phyloP scores from a whole-genome alignment of 2,888 invertebrate genomes.

The Automeris io region DNA sequence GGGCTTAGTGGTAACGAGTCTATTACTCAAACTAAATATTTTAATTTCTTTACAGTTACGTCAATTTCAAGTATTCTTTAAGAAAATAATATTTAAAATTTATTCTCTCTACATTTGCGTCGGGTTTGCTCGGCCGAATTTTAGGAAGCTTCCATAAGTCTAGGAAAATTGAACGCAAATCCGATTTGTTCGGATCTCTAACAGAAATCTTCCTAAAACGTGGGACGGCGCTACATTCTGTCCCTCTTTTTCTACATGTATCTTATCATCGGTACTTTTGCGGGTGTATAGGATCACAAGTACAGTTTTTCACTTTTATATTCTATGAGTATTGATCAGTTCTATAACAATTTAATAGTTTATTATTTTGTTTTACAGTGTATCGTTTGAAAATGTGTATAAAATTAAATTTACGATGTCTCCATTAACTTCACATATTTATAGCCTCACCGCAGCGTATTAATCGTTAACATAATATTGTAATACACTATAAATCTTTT shows the following conservation, averaged over 20 bases:
- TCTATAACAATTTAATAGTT: no score
- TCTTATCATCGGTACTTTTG: slow-evolving; percentile 9
- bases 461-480: no score
- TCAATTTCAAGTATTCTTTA: not conserved
- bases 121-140: slow-evolving; percentile 47
- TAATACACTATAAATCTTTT: no score
- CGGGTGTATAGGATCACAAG: not conserved
- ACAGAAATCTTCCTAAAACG: slow-evolving; percentile 43
- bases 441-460: no score
- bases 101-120: slow-evolving; percentile 34
- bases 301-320: no score
- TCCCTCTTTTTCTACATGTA: slow-evolving; percentile 15
- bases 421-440: no score
- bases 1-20: no score
- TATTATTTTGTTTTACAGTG: no score
- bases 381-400: no score
- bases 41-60: slow-evolving; percentile 1
- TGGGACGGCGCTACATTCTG: slow-evolving; percentile 35
- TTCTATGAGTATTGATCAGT: no score
- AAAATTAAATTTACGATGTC: no score
- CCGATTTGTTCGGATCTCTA: slow-evolving; percentile 58
- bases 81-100: slow-evolving; percentile 6
- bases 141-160: slow-evolving; percentile 55
- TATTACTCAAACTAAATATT: no score
- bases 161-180: slow-evolving; percentile 71